Evolutionary conservation across 2,113 vertebrate species (phyloP).

Genomic region (Chaenocephalus aceratus): DNA sequence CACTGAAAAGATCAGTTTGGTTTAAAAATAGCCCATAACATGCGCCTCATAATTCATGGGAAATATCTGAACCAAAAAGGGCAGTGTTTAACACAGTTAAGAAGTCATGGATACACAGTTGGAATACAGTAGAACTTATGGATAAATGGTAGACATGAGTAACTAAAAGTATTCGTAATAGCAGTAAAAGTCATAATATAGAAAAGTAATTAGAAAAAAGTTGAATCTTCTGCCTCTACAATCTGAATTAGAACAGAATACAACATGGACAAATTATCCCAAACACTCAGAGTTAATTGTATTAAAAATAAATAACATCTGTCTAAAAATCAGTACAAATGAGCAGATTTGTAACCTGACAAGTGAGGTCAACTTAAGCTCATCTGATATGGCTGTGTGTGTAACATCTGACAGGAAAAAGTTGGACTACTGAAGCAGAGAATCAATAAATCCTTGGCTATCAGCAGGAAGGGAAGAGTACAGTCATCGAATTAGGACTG

Average conservation of each 20-base stretch:
- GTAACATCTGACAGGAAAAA: neutral
- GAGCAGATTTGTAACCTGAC: neutral
- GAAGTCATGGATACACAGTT: neutral
- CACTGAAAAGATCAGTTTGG: neutral
- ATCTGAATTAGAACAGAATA: neutral
- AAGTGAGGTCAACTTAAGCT: neutral
- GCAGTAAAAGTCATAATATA: neutral
- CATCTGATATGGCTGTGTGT: neutral
- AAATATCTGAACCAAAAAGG: neutral
- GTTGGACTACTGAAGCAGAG: neutral
- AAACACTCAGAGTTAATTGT: neutral
- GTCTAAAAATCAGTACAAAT: neutral
- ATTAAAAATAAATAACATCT: neutral
- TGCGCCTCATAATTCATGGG: neutral
- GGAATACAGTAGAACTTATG: neutral
- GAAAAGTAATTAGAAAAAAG: neutral
- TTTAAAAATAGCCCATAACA: conserved; percentile 32
- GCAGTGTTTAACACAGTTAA: neutral
- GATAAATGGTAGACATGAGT: neutral
- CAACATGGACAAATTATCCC: neutral
- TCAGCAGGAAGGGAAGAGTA: conserved; percentile 14
- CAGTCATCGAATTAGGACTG: neutral
- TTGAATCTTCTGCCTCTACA: no score
- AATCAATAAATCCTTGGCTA: conserved; percentile 23
- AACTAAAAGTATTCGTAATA: no score